Evolutionary conservation across 2,113 vertebrate genomes (phyloP).

Genomic region (Entosphenus tridentatus): DNA sequence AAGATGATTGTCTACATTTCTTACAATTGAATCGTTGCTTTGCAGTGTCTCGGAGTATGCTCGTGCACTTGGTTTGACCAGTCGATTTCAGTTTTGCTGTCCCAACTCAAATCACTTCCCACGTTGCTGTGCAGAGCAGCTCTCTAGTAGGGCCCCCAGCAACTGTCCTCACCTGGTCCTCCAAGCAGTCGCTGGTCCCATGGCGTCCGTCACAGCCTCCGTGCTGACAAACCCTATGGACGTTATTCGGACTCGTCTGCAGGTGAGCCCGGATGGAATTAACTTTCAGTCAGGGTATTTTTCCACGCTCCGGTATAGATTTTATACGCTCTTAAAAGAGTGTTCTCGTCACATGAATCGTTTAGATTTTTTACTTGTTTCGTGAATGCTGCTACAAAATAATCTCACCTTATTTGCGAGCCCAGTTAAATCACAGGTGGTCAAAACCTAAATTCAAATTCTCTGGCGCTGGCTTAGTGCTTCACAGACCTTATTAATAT

Average conservation of each 20-base stretch:
- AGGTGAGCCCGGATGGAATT: slow-evolving; percentile 3
- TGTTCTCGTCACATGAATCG: too few relatives aligned
- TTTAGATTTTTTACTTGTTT: too few relatives aligned
- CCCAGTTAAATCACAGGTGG: too few relatives aligned
- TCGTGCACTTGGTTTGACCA: background rate
- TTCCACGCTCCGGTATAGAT: too few relatives aligned
- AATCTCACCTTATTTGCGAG: too few relatives aligned
- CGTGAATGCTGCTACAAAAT: too few relatives aligned
- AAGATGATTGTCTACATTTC: background rate
- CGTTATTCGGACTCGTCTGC: slow-evolving; percentile 7
- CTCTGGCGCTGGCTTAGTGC: too few relatives aligned
- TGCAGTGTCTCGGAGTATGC: background rate
- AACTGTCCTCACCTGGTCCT: slow-evolving; percentile 7
- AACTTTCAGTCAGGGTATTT: too few relatives aligned
- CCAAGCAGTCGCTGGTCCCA: slow-evolving; percentile 5
- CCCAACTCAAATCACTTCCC: background rate
- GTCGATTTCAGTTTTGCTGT: background rate
- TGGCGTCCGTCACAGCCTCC: slow-evolving; percentile 7
- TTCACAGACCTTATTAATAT: too few relatives aligned
- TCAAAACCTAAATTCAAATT: too few relatives aligned
- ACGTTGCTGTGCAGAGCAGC: slow-evolving; percentile 3
- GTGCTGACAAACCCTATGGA: slow-evolving; percentile 9
- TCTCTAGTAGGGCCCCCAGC: background rate
- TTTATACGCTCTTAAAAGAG: too few relatives aligned
- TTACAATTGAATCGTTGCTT: background rate